Evolutionary conservation across 1,140 invertebrate species (phyloP).

Genomic region (Probaryconus sp.): DNA sequence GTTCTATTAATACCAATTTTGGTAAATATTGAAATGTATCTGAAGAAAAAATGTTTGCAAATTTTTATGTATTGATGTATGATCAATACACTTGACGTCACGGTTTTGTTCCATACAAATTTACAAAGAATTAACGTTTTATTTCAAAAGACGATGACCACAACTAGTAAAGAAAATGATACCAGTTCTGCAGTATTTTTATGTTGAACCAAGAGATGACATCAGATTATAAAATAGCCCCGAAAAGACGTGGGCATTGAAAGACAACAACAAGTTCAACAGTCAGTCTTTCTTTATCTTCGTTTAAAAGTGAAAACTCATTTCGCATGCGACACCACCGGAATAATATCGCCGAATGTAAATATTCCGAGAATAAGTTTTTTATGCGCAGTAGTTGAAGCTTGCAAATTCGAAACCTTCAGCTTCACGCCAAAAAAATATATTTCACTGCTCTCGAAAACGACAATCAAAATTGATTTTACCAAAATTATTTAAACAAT

Average conservation of each 20-base stretch:
- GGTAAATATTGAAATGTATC: too few relatives aligned
- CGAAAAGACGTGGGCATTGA: conserved; percentile 42
- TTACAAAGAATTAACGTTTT: not conserved
- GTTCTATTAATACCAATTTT: too few relatives aligned
- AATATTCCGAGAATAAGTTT: conserved; percentile 12
- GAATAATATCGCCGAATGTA: conserved; percentile 41
- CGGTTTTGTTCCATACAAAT: not conserved
- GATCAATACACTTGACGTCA: not conserved
- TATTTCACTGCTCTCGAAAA: too few relatives aligned
- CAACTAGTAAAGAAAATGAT: conserved; percentile 7
- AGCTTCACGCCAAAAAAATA: too few relatives aligned
- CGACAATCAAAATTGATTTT: too few relatives aligned
- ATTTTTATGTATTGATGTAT: conserved; percentile 20
- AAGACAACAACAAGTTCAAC: conserved; percentile 47
- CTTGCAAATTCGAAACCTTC: too few relatives aligned
- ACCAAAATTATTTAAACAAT: too few relatives aligned
- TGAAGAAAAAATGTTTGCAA: conserved; percentile 35
- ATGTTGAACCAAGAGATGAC: conserved; percentile 44
- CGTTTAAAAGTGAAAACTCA: conserved; percentile 50
- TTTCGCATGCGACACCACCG: conserved; percentile 38
- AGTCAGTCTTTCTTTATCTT: conserved; percentile 24
- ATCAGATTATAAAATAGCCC: conserved; percentile 49
- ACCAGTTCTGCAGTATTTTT: conserved; percentile 6
- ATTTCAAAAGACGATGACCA: not conserved
- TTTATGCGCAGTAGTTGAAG: too few relatives aligned